Base-by-base conservation (phyloP, 2,113 vertebrate species). In the Corythaeola cristata region DNA sequence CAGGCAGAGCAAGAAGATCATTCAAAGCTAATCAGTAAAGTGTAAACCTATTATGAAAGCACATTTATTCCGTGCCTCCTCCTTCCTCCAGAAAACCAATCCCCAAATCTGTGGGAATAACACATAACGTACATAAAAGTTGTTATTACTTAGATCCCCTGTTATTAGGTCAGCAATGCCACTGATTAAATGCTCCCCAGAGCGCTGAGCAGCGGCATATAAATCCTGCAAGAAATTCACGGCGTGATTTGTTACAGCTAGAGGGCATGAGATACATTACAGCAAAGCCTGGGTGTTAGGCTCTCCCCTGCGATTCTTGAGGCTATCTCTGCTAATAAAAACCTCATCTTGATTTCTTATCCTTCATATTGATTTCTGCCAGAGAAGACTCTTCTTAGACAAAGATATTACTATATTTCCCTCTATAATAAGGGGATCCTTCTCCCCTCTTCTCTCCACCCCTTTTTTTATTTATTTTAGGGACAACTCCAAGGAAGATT, bases 21-120 rank as follows among this genome's bases (percentile, higher is more conserved):
- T 97, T 95, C 94, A 90, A 88, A 97, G 92, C 89, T 94, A 85
- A 97, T 96, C 96, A 94, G 97, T 67, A 92, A 93, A 95, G 95
- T 96, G 93, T 90, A 96, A 96, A 97, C 88, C 87, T 88, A 95
- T 97, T 95, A 94, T 37, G 88, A 95, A 84, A 97, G 93, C 74
- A 90, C 96, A 96, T 97, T 91, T 76, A 67, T 85, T 89, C 94
- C 92, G 63, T 4, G 24, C 91, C 39, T 81, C 52, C 52, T 82
- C 45, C 74, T 64, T 64, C 84, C 93, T 96, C 80, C 73, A 32
- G 44, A 93, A 91, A 95, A 92, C 26, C 85, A 77, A 82, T 93
- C 89, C 92, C 91, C 80, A 39, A 30, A 68, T 88, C 91, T 79
- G 63, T 93, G 94, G 88, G 94, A 96, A 78, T 63, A 85, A 89